Base-by-base conservation (phyloP, 2,113 vertebrate species). In the Grammomys surdaster region DNA sequence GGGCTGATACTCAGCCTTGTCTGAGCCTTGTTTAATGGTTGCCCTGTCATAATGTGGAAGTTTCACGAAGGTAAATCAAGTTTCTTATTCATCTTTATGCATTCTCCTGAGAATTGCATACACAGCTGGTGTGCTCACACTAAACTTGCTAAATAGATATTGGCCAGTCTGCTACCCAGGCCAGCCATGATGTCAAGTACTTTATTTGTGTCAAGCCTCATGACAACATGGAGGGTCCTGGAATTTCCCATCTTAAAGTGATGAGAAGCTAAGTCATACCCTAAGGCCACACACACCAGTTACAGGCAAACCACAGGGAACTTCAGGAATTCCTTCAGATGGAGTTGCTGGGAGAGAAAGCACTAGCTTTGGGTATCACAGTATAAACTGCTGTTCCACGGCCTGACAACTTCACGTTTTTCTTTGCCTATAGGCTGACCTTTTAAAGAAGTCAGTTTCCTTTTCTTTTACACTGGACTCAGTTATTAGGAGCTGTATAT, bases 81-180 rank as follows among this genome's bases (percentile, higher is more conserved):
- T 78, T 88, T 67, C 77, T 84, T 86, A 75, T 16, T 94, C 14
- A 90, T 76, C 16, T 95, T 93, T 92, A 3, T 36, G 40, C 51
- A 40, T 91, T 93, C 51, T 87, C 48, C 65, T 54, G 16, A 24
- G 89, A 92, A 67, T 33, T 93, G 40, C 73, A 20, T 2, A 63
- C 70, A 51, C 22, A 93, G 89, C 48, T 58, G 40, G 54, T 58
- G 48, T 40, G 51, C 17, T 70, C 65, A 70, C 33, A 54, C 17
- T 88, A 65, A 54, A 86, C 63, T n/a, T 90, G 67, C 70, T 90
- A 89, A 70, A n/a, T 40, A 58, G 92, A 73, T 46, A 90, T 43
- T 9, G 82, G 89, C 36, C 58, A 58, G 67, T 40, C 58, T 43
- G 13, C 8, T 36, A 77, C n/a, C 43, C 3, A 26, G 46, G 31